phyloP scores from a whole-genome alignment of 1,140 invertebrate species.

The Zelostemma sp. region DNA sequence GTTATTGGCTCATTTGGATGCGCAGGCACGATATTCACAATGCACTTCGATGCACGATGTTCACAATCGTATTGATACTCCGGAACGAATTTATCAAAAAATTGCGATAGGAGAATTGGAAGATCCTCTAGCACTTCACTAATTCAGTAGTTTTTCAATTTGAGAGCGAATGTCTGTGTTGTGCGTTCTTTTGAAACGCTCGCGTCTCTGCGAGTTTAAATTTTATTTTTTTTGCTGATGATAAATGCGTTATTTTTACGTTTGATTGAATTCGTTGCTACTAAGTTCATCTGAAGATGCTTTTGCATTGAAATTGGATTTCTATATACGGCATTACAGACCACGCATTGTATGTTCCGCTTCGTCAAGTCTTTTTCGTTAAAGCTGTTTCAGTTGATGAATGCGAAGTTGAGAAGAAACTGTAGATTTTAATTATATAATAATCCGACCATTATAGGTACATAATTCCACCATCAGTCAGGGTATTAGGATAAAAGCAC shows the following conservation, averaged over 20 bases:
- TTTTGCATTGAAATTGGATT: slow-evolving; percentile 6
- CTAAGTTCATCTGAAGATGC: not conserved
- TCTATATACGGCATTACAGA: not conserved
- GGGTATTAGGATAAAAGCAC: slow-evolving; percentile 14
- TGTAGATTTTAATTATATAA: not conserved
- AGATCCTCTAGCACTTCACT: slow-evolving; percentile 2
- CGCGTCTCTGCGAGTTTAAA: too few species aligned
- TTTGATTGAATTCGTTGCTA: not conserved
- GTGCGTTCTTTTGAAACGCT: too few species aligned
- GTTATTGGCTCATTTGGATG: slow-evolving; percentile 21
- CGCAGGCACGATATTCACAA: too few species aligned
- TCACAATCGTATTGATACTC: slow-evolving; percentile 6
- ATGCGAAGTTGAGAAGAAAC: not conserved
- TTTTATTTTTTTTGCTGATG: not conserved
- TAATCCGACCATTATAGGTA: too few species aligned
- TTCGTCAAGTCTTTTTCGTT: slow-evolving; percentile 1
- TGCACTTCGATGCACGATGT: slow-evolving; percentile 11
- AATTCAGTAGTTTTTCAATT: too few species aligned
- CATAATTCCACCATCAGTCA: not conserved
- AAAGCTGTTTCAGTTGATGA: not conserved
- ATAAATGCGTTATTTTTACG: not conserved
- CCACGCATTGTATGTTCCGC: slow-evolving; percentile 1
- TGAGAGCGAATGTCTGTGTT: too few species aligned
- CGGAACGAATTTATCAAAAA: slow-evolving; percentile 12
- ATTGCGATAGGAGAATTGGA: slow-evolving; percentile 3